A percentile compares a stretch with the other conserved stretches of the same genome.
These are phyloP conservation scores for Progne subis DNA, from an alignment of 2,113 vertebrate genomes.

Conservation along the genomic window DNA sequence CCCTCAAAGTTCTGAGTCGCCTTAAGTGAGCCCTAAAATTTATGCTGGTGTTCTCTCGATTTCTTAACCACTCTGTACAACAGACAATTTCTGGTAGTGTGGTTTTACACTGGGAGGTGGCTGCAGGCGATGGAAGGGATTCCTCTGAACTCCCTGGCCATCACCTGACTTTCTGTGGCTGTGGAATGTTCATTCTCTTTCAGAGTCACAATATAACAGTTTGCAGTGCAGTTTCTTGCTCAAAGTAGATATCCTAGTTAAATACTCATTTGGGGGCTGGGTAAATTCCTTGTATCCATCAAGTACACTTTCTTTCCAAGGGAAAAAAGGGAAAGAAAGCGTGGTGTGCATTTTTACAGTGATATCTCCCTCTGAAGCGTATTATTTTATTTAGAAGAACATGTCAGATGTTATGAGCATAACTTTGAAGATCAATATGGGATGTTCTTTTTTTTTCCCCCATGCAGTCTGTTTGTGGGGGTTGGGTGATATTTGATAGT, in stretches of 20 bases:
- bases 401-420: background rate
- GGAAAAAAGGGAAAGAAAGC: background rate
- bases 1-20: background rate
- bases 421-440: background rate
- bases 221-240: background rate
- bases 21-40: slow-evolving; percentile 33
- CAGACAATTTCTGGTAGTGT: background rate
- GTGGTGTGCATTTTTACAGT: background rate
- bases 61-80: background rate
- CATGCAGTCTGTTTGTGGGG: background rate
- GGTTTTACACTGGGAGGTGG: background rate
- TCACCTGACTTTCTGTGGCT: background rate
- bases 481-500: background rate
- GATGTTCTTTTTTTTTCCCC: background rate
- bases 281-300: background rate
- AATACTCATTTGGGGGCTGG: background rate
- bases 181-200: background rate
- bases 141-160: background rate
- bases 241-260: background rate
- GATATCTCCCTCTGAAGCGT: background rate
- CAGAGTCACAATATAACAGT: background rate
- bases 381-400: background rate
- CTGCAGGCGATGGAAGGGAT: background rate
- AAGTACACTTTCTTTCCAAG: background rate
- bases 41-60: background rate